Conservation (phyloP, 2,797 vertebrate genomes). For the Ibycter americanus region DNA sequence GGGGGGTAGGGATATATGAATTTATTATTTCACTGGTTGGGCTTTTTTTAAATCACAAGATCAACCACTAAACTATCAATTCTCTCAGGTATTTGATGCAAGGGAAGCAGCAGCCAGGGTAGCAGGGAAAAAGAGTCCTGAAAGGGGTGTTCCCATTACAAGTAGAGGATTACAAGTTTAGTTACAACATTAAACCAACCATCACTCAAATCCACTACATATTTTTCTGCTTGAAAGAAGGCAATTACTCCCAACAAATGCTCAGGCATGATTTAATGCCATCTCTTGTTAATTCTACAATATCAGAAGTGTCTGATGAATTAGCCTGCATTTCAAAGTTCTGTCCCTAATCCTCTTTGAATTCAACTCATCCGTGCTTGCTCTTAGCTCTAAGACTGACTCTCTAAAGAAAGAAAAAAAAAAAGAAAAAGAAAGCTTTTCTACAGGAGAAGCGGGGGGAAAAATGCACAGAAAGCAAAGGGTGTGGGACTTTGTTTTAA, state of each 20-base stretch:
- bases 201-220: constrained; percentile 7
- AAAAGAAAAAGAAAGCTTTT: background rate
- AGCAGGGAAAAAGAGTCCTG: background rate
- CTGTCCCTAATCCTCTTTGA: constrained; percentile 5
- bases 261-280: constrained; percentile 14
- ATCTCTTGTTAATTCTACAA: constrained; percentile 17
- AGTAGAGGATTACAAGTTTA: background rate
- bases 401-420: background rate
- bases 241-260: constrained; percentile 29
- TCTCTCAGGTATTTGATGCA: background rate
- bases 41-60: background rate
- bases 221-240: background rate
- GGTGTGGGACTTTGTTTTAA: background rate
- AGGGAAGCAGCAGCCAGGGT: background rate
- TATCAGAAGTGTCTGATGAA: constrained; percentile 16
- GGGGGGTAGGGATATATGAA: background rate
- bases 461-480: background rate
- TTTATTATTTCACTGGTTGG: background rate
- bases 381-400: background rate
- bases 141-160: background rate
- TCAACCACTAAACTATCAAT: background rate
- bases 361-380: background rate
- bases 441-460: background rate
- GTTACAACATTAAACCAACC: background rate
- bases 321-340: constrained; percentile 23